Percentiles rank a stretch among this genome's conserved stretches.
Evolutionary conservation across 1,140 invertebrate species (phyloP).

Genomic region (Neodiprion pinetum): DNA sequence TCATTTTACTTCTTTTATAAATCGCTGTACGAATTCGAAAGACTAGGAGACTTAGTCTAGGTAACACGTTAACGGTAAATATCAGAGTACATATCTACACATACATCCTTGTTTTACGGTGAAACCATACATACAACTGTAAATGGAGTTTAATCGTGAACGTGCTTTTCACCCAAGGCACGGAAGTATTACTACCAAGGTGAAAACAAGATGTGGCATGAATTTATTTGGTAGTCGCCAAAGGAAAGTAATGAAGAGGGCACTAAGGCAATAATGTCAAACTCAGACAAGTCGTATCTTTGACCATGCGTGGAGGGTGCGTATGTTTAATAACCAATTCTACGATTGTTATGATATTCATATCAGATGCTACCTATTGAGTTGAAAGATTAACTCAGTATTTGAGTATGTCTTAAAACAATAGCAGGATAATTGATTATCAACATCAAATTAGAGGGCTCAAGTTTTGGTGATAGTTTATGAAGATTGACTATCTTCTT

Average conservation of each 20-base stretch:
- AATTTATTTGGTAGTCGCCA: neutral
- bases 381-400: no score
- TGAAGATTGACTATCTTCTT: neutral
- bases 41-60: neutral
- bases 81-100: neutral
- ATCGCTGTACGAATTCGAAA: constrained; percentile 15
- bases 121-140: neutral
- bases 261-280: no score
- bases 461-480: neutral
- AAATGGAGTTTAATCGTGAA: neutral
- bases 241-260: neutral
- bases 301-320: no score
- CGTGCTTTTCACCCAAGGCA: neutral
- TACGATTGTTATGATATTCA: no score
- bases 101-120: neutral
- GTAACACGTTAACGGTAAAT: neutral
- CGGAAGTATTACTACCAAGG: constrained; percentile 1
- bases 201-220: neutral
- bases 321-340: no score
- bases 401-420: no score
- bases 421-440: neutral
- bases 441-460: neutral
- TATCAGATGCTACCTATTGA: no score
- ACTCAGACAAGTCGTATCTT: no score
- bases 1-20: neutral